Conservation (phyloP, 2,113 vertebrate genomes). For the Microtus montanus region DNA sequence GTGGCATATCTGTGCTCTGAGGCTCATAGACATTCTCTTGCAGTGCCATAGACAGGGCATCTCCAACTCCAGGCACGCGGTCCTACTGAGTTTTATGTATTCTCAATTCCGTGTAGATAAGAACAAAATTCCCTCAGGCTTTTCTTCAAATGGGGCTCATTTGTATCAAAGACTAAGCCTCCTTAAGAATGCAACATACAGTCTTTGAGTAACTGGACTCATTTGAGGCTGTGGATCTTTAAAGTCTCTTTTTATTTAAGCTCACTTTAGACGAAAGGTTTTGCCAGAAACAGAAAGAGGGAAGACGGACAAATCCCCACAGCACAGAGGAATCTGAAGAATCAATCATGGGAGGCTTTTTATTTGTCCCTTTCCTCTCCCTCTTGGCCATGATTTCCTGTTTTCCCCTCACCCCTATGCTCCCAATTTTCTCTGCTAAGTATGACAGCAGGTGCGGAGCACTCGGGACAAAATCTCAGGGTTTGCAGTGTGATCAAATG, state of each 20-base stretch:
- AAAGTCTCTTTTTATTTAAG: constrained; percentile 5
- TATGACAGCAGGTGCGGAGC: no score
- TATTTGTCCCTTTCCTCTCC: not conserved
- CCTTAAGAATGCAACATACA: constrained; percentile 27
- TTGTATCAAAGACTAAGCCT: constrained; percentile 51
- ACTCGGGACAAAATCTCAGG: no score
- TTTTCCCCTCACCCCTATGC: not conserved
- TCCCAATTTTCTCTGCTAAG: no score
- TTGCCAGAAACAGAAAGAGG: constrained; percentile 51
- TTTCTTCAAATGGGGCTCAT: constrained; percentile 29
- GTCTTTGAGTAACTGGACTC: constrained; percentile 15
- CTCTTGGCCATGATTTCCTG: not conserved
- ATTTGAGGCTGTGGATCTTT: not conserved
- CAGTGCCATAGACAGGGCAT: not conserved
- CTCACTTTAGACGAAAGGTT: not conserved
- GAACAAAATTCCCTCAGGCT: constrained; percentile 34
- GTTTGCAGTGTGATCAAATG: no score
- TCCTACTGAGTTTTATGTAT: constrained; percentile 22
- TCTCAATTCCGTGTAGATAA: not conserved
- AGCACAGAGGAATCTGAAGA: not conserved
- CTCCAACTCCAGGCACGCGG: not conserved
- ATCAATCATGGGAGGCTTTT: not conserved
- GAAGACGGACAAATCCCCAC: not conserved
- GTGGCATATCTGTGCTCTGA: not conserved
- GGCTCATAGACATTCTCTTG: not conserved